Evolutionary conservation across 2,113 vertebrate genomes (phyloP), one percentile per base, ranked within the genome.

Genomic region (Orientallactaga bullata): DNA sequence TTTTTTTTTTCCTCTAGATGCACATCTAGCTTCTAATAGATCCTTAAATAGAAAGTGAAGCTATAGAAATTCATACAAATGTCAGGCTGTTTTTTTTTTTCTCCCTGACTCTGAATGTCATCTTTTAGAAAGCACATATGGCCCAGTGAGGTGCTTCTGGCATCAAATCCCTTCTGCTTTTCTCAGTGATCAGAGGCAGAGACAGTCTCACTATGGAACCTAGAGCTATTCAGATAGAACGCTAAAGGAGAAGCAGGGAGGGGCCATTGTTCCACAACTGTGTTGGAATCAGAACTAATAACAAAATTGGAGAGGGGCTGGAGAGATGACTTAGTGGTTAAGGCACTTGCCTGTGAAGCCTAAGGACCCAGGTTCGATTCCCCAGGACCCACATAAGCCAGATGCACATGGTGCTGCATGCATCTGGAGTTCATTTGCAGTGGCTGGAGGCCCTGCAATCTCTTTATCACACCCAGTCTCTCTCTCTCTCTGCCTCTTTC

Each of bases 71-170:
- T 89, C 68, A 39, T 13, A 73, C 23, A 85, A 73, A 85, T 81
- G 72, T 87, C 90, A 94, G 63, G 30, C 28, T 86, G 39, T 81
- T 24, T 66, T 93, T n/a, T 88, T 88, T 93, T 94, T 68, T 80
- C 55, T 17, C 47, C 60, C 26, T 37, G 72, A 66, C n/a, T 91
- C 81, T 81, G 80, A 94, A 91, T 86, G 63, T 63, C 78, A 85
- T 77, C 81, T 73, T 96, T 89, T 42, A 83, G 90, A 96, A 94
- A 81, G 26, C 39, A 80, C 37, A 68, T 85, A 78, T 61, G 91
- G 35, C 51, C 80, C 51, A 72, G 12, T 23, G 39, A 92, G 78
- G 51, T 73, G 63, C 24, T 92, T 89, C 74, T 76, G 68, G 37
- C 47, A 32, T 58, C 51, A 85, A 93, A 91, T 39, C 24, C 55